A percentile compares a stretch with the other conserved stretches of the same genome.
Evolutionary conservation across 1,140 invertebrate species (phyloP).

Genomic region (Bombus huntii): DNA sequence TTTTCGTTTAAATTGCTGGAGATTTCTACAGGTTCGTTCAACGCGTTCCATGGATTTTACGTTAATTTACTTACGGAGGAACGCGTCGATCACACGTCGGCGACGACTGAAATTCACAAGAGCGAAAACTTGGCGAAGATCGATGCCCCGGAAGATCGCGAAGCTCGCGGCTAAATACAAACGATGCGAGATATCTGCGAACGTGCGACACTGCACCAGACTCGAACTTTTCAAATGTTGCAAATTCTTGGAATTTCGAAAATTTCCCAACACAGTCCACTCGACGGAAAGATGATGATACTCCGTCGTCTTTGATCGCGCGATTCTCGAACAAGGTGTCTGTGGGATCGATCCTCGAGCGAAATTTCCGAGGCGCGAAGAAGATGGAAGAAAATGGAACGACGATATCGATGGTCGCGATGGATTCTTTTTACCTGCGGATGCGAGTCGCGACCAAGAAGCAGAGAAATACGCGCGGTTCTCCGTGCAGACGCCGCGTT

Average conservation of each 20-base stretch:
- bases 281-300: neutral
- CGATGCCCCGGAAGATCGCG: no score
- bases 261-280: neutral
- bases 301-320: neutral
- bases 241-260: neutral
- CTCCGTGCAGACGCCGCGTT: conserved; percentile 63
- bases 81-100: no score
- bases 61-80: no score
- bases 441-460: neutral
- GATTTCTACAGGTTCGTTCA: no score
- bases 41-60: no score
- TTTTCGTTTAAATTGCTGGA: no score
- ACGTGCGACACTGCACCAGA: no score
- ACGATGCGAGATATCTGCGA: no score
- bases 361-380: neutral
- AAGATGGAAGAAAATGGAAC: neutral
- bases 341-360: neutral
- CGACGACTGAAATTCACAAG: no score
- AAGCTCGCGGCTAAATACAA: no score
- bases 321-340: neutral
- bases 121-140: no score
- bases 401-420: neutral
- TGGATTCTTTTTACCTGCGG: neutral
- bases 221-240: fast-evolving
- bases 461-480: neutral